phyloP scores from a whole-genome alignment of 2,797 vertebrate genomes.

The Craterocephalus amniculus region DNA sequence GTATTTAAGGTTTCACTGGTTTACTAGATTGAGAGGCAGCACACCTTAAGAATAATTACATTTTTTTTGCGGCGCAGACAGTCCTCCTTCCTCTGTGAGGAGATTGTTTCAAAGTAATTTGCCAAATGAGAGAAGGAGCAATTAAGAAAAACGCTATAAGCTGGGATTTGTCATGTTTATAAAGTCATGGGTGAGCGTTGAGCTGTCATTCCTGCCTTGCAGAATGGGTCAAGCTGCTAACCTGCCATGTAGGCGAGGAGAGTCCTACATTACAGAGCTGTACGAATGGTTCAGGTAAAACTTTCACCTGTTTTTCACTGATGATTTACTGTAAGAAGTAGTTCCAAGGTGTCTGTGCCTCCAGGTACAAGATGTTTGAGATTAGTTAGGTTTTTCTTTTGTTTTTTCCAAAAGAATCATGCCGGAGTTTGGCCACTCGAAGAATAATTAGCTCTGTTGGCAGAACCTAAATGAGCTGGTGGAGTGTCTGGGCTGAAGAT shows the following conservation, averaged over 20 bases:
- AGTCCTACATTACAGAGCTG: conserved; percentile 77
- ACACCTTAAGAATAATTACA: conserved; percentile 59
- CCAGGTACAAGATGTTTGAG: background rate
- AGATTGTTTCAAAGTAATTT: conserved; percentile 72
- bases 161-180: conserved; percentile 65
- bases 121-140: conserved; percentile 54
- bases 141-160: conserved; percentile 69
- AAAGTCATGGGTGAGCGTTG: conserved; percentile 18
- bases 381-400: background rate
- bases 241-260: conserved; percentile 65
- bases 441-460: too few species aligned
- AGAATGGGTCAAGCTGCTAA: conserved; percentile 80
- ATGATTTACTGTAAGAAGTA: background rate
- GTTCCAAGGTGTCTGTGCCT: background rate
- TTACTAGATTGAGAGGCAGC: background rate
- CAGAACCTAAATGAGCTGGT: too few species aligned
- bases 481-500: too few species aligned
- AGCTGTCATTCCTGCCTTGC: conserved; percentile 7
- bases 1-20: background rate
- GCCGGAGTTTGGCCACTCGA: too few species aligned
- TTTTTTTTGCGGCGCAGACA: conserved; percentile 18
- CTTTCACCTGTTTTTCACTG: background rate
- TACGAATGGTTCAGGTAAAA: conserved; percentile 83
- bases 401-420: too few species aligned
- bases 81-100: conserved; percentile 1